Conservation (phyloP, 2,797 vertebrate genomes). For the Hirundo rustica region DNA sequence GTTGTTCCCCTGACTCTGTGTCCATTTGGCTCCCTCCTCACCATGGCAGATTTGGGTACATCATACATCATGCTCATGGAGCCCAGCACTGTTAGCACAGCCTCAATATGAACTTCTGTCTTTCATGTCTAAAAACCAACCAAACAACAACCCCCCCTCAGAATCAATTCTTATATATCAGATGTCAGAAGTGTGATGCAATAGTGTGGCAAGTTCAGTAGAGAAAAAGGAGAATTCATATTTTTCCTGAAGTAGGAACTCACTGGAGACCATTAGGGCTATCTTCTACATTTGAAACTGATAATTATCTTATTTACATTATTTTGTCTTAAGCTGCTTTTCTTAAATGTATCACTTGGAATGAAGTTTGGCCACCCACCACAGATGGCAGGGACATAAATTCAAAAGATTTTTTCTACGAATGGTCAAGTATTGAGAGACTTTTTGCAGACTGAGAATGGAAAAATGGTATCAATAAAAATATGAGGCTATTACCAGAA, state of each 20-base stretch:
- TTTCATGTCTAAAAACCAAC: fast-evolving
- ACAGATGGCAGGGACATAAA: background rate
- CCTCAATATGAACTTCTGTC: background rate
- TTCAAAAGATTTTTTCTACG: background rate
- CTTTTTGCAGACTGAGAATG: background rate
- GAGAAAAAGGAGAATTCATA: background rate
- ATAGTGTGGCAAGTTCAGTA: background rate
- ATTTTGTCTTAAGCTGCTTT: background rate
- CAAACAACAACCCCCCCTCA: fast-evolving
- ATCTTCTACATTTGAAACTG: background rate
- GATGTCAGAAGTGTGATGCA: background rate
- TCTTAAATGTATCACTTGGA: background rate
- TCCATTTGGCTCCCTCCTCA: background rate
- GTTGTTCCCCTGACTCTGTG: background rate
- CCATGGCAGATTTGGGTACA: background rate
- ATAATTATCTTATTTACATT: background rate
- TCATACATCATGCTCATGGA: background rate
- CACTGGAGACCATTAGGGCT: background rate
- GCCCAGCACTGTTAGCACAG: fast-evolving
- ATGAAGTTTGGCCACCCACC: background rate
- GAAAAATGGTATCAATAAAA: background rate
- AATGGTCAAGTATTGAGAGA: background rate
- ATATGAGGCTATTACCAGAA: background rate
- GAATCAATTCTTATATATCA: background rate
- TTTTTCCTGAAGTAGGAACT: background rate